Base-by-base conservation (phyloP, 2,888 invertebrate species). In the Criorhina ranunculi region DNA sequence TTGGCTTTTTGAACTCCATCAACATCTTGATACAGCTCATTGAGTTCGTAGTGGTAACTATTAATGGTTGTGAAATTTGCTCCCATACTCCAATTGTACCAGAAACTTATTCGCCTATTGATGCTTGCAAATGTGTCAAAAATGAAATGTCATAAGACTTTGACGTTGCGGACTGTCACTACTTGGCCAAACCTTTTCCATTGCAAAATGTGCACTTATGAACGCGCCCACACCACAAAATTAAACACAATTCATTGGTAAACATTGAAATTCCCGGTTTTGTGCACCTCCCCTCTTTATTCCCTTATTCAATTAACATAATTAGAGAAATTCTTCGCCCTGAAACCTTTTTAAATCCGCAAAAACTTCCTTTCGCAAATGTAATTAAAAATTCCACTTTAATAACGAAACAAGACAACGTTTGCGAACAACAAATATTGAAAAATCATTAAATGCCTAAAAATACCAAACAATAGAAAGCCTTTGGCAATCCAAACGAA, bases 341-440 rank as follows among this genome's bases (percentile, higher is more conserved):
- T 62, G 11, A 35, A 62, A 11, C 73, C 19, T 11, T 9, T 11
- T 24, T 9, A 62, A 62, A 33, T n/a, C n/a, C 59, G 29, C 12
- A 15, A 35, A 37, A 59, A 49, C 12, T 11, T 40, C 7, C 29
- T 6, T 11, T 17, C 12, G 37, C 33, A 60, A 67, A 64, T 81
- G 24, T 66, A 70, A 82, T 70, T 76, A 77, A 70, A 76, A 66
- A 53, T 57, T 72, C 66, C 57, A 73, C 62, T 70, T 64, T 44
- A 9, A 70, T 59, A 24, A 5, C 42, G n/a, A 8, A 8, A 42
- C 42, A 51, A 24, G 62, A 31, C 44, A 12, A 55, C 37, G 55
- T n/a, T 3, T 15, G 15, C 59, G 11, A 19, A 70, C 5, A 49
- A 46, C 53, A 83, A 83, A 83, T 78, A 69, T 78, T 83, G 40